These are phyloP conservation scores for Anagrus nilaparvatae DNA, from an alignment of 1,140 invertebrate species.

Conservation along the genomic window DNA sequence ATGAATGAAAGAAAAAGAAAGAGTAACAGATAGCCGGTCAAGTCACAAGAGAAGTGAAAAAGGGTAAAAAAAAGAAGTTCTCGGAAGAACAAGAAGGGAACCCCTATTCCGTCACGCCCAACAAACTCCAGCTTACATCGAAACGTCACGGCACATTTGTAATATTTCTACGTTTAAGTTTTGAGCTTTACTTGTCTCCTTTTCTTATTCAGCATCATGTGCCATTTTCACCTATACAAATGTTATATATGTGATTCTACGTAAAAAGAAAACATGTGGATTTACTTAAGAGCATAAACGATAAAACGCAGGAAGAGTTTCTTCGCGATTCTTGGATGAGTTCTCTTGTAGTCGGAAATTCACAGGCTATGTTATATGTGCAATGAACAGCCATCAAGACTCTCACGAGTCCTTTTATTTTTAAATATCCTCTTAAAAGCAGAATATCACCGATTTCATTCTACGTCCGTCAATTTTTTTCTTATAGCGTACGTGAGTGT, in stretches of 20 bases:
- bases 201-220: conserved; percentile 2
- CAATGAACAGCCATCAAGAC: too few relatives aligned
- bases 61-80: conserved; percentile 17
- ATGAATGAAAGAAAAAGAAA: conserved; percentile 4
- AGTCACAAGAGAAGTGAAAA: conserved; percentile 3
- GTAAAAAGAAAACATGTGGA: too few relatives aligned
- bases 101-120: conserved; percentile 37
- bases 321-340: too few relatives aligned
- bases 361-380: conserved; percentile 13
- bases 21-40: background rate
- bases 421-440: too few relatives aligned
- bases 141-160: conserved; percentile 40
- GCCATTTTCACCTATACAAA: too few relatives aligned
- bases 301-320: too few relatives aligned
- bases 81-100: conserved; percentile 30
- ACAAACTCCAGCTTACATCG: conserved; percentile 27
- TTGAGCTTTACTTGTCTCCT: conserved; percentile 23
- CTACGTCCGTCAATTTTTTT: too few relatives aligned
- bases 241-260: too few relatives aligned
- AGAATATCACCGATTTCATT: too few relatives aligned
- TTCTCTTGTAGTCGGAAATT: conserved; percentile 16
- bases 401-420: too few relatives aligned
- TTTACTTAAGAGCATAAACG: too few relatives aligned
- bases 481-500: too few relatives aligned
- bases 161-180: conserved; percentile 41